Evolutionary conservation across 92 coral and sea anemone genomes (phyloP), one percentile per base, ranked within the genome.

Genomic region (Zoanthus gigantus): DNA sequence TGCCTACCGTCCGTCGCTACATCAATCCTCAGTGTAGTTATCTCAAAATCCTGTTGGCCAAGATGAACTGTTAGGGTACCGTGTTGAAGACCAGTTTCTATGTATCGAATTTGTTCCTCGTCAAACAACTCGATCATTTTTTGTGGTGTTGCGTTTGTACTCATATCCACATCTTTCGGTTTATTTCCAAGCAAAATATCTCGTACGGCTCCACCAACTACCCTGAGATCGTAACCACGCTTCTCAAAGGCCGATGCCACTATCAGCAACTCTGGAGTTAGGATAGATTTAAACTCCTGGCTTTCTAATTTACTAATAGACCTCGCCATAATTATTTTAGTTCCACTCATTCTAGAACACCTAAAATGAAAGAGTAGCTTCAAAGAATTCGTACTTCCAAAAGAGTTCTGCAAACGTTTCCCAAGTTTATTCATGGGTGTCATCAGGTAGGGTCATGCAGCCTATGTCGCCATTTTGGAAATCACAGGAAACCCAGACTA

Each of bases 191-290:
- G 84, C 76, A 97, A 92, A 28, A 97, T 82, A 60, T 97, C 99
- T 71, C 99, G 92, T 12, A 97, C 98, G 9, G 96, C 99, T 34
- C 99, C 99, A 48, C 99, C 99, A 37, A 97, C 97, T 18, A 97
- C 91, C 72, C 99, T 94, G 0, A 97, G 72, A 16, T 97, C 98
- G 60, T 91, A 97, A 18, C 96, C 98, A 46, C 88, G 82, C 66
- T 90, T 79, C n/a, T 71, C 85, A 78, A 97, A 94, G 6, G 94
- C 97, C 17, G 90, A 72, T 16, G 96, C 83, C 0, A 97, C 76
- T 31, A 92, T 89, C 42, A 86, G 81, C 23, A 97, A 85, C 34
- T 95, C 98, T 54, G 97, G 96, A 58, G 98, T 95, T 6, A 95
- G 92, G 28, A 95, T 89, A 29, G 89, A 83, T 88, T 95, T 76